A percentile compares a stretch with the other conserved stretches of the same genome.
These are phyloP conservation scores for Corapipo altera DNA, from an alignment of 2,113 vertebrate species.

Conservation along the genomic window DNA sequence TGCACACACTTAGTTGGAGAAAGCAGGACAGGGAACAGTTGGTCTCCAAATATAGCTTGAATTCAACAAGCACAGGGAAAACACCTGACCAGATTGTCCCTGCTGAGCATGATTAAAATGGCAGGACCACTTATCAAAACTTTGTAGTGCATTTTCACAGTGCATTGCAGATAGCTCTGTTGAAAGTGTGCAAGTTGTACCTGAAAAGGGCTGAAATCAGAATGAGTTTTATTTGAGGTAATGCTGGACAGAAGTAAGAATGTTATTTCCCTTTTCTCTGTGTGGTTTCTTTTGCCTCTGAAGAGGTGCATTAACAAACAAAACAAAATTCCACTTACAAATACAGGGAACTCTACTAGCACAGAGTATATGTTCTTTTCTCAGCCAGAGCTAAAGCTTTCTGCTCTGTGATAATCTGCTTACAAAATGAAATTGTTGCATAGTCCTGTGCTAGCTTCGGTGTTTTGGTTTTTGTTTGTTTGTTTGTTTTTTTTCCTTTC, in stretches of 20 bases:
- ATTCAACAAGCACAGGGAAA: neutral
- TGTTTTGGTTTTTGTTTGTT: neutral
- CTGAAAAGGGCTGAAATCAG: neutral
- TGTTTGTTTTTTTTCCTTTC: neutral
- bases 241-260: neutral
- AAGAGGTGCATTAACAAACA: neutral
- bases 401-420: conserved; percentile 24
- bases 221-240: neutral
- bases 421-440: conserved; percentile 14
- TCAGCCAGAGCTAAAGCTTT: neutral
- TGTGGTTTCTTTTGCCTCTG: neutral
- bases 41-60: conserved; percentile 11
- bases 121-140: neutral
- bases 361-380: neutral
- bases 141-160: neutral
- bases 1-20: neutral
- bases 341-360: neutral
- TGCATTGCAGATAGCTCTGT: neutral
- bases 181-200: accelerated
- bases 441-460: neutral
- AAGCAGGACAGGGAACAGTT: neutral
- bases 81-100: neutral
- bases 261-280: neutral
- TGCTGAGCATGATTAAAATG: neutral
- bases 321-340: neutral